phyloP scores from a whole-genome alignment of 2,797 vertebrate species.

The Chloroceryle amazona region DNA sequence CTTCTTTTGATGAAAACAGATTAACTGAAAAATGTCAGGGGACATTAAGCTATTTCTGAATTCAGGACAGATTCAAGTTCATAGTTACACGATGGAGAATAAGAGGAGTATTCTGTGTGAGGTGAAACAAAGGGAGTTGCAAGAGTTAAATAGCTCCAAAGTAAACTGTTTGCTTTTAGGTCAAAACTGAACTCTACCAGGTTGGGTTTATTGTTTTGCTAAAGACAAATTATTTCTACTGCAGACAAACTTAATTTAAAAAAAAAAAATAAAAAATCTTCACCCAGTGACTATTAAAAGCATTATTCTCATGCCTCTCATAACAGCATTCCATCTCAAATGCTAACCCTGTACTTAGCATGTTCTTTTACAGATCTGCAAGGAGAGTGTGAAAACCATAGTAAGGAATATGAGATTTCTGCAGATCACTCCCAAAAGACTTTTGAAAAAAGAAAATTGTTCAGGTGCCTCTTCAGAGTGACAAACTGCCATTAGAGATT shows the following conservation, averaged over 20 bases:
- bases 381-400: background rate
- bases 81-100: background rate
- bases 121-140: background rate
- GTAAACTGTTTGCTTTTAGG: background rate
- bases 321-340: background rate
- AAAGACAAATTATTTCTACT: background rate
- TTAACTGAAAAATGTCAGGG: background rate
- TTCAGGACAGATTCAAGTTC: conserved; percentile 8
- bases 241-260: background rate
- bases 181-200: background rate
- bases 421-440: background rate
- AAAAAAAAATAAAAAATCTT: background rate
- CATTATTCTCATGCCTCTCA: background rate
- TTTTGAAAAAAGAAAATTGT: background rate
- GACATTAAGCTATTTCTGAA: conserved; percentile 16
- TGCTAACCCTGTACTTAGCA: background rate
- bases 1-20: background rate
- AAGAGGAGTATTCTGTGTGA: background rate
- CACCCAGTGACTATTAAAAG: background rate
- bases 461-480: background rate
- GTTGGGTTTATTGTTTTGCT: background rate
- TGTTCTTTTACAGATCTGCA: background rate
- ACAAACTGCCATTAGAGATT: background rate
- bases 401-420: background rate
- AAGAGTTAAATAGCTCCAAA: background rate